Base-by-base conservation (phyloP, 53 echinoderm and acorn worm genomes). In the Echinarachnius parma region DNA sequence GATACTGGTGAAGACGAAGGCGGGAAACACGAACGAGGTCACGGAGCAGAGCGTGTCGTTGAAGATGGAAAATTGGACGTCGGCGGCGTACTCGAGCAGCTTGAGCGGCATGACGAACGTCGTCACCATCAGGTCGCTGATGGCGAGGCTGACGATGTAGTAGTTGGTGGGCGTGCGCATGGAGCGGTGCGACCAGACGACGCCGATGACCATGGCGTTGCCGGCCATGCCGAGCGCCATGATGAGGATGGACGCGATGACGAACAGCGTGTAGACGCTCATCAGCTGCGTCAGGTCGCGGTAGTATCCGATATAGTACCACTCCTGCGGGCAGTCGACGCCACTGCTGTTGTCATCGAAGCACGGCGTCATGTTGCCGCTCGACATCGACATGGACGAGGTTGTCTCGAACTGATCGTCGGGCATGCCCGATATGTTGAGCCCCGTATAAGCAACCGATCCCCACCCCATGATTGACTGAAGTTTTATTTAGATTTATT, bases 151-250 rank as follows among this genome's bases (percentile, higher is more conserved):
- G 45, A 94, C 76, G 42, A 94, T 94, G 75, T 94, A 94, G 60
- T 81, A 90, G 77, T 94, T 94, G 14, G 94, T 94, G 3, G 94
- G 86, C 16, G 94, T 94, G 39, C 87, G 76, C 94, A 94, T 94
- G 9, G 86, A 33, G 11, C 84, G 78, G 53, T 94, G 84, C 32
- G 84, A 70, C 72, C 86, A 81, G 4, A 94, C 81, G 25, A 87
- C 87, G 9, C 78, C 80, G 19, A 94, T 86, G 54, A 94, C 94
- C 84, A 94, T 86, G 26, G 89, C 48, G 77, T 94, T 94, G 5
- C 94, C 94, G 4, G 61, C 67, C 15, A 94, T 29, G 11, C 89
- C 94, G n/a, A 94, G 60, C 3, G 81, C 76, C 64, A 90, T 90
- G 31, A 94, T 79, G 13, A 87, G 2, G 15, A 80, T 46, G 35